Conservation (phyloP, 2,797 vertebrate genomes). For the Tapirus indicus region DNA sequence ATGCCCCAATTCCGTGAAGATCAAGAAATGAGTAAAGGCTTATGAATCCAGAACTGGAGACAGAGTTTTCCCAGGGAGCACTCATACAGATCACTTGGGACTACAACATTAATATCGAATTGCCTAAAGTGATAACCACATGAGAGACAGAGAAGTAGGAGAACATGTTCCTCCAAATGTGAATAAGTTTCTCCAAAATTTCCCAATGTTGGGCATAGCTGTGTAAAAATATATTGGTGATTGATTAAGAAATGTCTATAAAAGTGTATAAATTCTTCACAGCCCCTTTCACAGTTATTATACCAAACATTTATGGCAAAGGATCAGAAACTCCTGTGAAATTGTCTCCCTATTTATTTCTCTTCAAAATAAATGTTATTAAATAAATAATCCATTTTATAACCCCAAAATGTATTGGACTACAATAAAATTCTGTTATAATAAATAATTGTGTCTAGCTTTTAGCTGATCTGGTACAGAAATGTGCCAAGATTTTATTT, state of each 20-base stretch:
- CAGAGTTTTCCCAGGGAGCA: background rate
- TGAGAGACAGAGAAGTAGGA: background rate
- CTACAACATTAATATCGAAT: background rate
- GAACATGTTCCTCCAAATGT: background rate
- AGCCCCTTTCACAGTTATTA: background rate
- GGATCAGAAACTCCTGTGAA: background rate
- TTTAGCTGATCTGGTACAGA: background rate
- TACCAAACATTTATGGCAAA: background rate
- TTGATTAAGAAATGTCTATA: background rate
- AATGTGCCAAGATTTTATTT: background rate
- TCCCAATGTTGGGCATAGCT: background rate
- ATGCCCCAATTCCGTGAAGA: background rate
- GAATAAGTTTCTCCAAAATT: background rate
- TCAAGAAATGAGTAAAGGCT: background rate
- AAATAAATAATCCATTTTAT: background rate
- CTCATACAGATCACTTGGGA: background rate
- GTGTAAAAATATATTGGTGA: background rate
- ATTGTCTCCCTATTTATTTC: background rate
- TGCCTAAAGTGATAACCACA: background rate
- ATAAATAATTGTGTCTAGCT: background rate
- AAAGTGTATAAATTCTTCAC: background rate
- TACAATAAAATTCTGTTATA: background rate
- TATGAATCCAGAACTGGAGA: background rate
- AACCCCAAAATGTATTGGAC: background rate
- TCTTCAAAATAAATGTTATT: slow-evolving; percentile 48